phyloP scores from a whole-genome alignment of 2,888 invertebrate genomes.

The Allygus modestus region DNA sequence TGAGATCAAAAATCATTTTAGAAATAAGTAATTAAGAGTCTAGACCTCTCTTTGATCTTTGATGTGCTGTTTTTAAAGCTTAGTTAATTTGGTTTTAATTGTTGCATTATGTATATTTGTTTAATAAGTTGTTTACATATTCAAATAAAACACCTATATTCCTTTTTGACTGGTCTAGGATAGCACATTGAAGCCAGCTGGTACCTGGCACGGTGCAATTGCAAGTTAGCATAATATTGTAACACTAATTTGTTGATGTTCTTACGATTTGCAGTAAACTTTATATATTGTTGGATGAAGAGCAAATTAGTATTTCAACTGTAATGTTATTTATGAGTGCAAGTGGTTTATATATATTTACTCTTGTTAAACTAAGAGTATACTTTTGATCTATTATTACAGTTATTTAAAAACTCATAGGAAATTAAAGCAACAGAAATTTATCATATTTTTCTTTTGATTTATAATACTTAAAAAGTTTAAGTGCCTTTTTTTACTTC shows the following conservation, averaged over 20 bases:
- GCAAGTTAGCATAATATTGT: neutral
- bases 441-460: too few species aligned
- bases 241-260: slow-evolving; percentile 19
- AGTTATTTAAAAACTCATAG: too few species aligned
- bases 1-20: too few species aligned
- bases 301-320: neutral
- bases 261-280: slow-evolving; percentile 5
- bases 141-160: neutral
- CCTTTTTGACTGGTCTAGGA: neutral
- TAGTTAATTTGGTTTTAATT: too few species aligned
- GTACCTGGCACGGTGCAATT: neutral
- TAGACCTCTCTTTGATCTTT: too few species aligned
- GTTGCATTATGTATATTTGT: too few species aligned
- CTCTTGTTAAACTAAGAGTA: neutral
- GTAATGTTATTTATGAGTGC: neutral
- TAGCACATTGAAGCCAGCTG: too few species aligned
- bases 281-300: slow-evolving; percentile 34
- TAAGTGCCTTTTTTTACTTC: too few species aligned
- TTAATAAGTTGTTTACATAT: neutral
- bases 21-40: neutral
- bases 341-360: neutral
- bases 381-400: too few species aligned
- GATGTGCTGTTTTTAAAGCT: too few species aligned
- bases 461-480: too few species aligned
- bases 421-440: too few species aligned